Conservation (phyloP, 2,888 invertebrate genomes). For the Rotaria macrura region DNA sequence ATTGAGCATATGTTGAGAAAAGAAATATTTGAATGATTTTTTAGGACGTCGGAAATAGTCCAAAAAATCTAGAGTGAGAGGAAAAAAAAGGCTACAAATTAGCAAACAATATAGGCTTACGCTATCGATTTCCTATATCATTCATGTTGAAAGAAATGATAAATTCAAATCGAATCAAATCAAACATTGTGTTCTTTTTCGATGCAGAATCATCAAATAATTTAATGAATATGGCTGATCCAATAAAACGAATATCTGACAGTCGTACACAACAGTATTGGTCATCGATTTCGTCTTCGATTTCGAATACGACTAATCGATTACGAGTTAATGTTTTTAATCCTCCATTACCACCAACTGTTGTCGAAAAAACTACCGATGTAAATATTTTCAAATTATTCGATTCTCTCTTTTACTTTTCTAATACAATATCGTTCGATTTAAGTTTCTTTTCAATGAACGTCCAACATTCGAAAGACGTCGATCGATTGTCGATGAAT, state of each 20-base stretch:
- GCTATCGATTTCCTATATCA: not conserved
- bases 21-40: not conserved
- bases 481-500: not conserved
- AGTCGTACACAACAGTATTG: conserved; percentile 5
- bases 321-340: not conserved
- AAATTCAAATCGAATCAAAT: no score
- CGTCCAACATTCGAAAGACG: not conserved
- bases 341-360: conserved; percentile 6
- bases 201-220: not conserved
- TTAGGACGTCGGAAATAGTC: not conserved
- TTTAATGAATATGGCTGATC: not conserved
- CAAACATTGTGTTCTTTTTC: no score
- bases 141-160: not conserved
- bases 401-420: not conserved
- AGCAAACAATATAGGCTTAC: not conserved
- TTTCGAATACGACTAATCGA: not conserved
- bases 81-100: not conserved
- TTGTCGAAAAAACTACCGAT: not conserved
- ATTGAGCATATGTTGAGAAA: not conserved
- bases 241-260: not conserved
- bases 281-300: not conserved
- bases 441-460: conserved; percentile 34
- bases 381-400: not conserved
- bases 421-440: not conserved
- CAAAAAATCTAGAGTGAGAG: not conserved